Conservation (phyloP, 2,888 invertebrate genomes). For the Anticlea derivata region DNA sequence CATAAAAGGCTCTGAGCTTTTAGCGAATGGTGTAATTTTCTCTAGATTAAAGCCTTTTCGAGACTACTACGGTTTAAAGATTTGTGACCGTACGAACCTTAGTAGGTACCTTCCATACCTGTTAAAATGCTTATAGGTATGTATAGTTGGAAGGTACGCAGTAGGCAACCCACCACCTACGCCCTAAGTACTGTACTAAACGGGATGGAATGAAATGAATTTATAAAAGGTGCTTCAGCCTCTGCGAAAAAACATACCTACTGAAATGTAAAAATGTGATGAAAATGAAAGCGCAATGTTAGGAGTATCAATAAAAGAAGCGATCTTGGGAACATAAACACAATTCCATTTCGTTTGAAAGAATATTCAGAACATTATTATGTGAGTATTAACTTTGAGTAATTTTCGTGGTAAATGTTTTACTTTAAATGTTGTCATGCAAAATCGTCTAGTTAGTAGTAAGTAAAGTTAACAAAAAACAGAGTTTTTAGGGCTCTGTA, state of each 20-base stretch:
- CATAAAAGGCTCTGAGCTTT: constrained; percentile 23
- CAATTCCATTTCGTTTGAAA: constrained; percentile 3
- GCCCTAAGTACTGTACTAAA: constrained; percentile 9
- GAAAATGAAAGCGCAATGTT: constrained; percentile 14
- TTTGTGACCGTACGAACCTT: constrained; percentile 5
- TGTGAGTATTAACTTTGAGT: no score
- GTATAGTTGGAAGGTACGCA: not conserved
- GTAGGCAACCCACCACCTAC: not conserved
- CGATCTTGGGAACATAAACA: constrained; percentile 4
- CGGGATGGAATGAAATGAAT: constrained; percentile 3
- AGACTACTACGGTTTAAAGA: constrained; percentile 4
- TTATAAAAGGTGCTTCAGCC: constrained; percentile 1
- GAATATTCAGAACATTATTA: no score
- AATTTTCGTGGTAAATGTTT: constrained; percentile 1
- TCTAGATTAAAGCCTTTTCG: constrained; percentile 12
- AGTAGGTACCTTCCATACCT: no score
- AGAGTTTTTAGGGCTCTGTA: no score
- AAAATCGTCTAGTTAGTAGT: no score
- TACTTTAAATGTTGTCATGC: not conserved
- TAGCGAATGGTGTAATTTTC: constrained; percentile 18
- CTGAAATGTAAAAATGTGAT: constrained; percentile 13
- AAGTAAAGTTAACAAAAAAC: no score
- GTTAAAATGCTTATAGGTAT: not conserved
- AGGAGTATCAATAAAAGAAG: constrained; percentile 11
- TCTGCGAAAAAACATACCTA: constrained; percentile 3